Conservation (phyloP, 2,113 vertebrate genomes). For the Bostrychus sinensis region DNA sequence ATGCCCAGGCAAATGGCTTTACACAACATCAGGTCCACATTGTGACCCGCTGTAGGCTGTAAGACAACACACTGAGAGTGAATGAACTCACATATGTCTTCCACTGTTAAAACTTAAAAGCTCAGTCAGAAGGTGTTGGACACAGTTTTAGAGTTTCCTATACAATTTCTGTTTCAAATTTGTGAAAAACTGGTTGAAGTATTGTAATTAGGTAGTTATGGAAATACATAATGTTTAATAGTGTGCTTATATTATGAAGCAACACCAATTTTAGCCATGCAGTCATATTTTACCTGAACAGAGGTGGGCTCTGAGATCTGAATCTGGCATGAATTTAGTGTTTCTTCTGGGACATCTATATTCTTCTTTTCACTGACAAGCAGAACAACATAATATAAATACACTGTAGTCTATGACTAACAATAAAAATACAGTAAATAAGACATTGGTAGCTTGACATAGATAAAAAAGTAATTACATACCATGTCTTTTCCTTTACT, state of each 20-base stretch:
- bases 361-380: conserved; percentile 31
- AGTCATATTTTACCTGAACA: conserved; percentile 49
- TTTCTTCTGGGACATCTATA: conserved; percentile 19
- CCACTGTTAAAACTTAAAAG: too few relatives aligned
- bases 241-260: too few relatives aligned
- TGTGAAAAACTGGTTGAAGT: too few relatives aligned
- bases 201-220: too few relatives aligned
- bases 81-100: not conserved
- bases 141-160: too few relatives aligned
- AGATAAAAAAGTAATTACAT: not conserved
- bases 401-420: too few relatives aligned
- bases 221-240: too few relatives aligned
- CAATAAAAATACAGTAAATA: too few relatives aligned
- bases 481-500: conserved; percentile 38
- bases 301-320: not conserved
- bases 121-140: not conserved
- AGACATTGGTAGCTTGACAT: not conserved
- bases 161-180: too few relatives aligned
- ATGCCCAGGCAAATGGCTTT: conserved; percentile 90
- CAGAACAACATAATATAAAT: not conserved
- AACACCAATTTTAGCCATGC: too few relatives aligned
- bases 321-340: conserved; percentile 31
- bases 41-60: not conserved
- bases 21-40: conserved; percentile 82
- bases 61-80: not conserved